Evolutionary conservation across 1,140 invertebrate genomes (phyloP).

Genomic region (Diuraphis noxia): DNA sequence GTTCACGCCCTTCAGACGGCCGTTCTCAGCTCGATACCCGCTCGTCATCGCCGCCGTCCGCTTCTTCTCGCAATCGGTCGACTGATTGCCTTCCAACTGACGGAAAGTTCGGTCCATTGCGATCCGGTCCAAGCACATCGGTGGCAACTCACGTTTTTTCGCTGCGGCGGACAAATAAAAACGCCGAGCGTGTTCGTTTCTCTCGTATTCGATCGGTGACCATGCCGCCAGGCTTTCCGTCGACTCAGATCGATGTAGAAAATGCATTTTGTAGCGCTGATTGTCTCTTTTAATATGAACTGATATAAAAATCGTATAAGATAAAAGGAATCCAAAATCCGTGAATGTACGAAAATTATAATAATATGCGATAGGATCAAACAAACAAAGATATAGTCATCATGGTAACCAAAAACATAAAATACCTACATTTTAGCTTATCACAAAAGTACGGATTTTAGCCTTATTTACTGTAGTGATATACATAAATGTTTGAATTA

Average conservation of each 20-base stretch:
- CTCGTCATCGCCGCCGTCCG: background rate
- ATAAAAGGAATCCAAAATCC: background rate
- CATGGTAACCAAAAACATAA: background rate
- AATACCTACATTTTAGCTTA: too few relatives aligned
- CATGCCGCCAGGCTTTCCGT: background rate
- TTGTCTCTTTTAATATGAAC: too few relatives aligned
- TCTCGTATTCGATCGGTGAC: background rate
- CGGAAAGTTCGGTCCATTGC: background rate
- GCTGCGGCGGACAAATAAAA: background rate
- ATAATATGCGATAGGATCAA: background rate
- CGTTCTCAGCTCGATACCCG: background rate
- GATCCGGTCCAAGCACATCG: background rate
- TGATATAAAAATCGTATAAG: background rate
- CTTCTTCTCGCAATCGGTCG: background rate
- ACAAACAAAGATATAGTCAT: background rate
- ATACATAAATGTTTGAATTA: too few relatives aligned
- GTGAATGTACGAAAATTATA: background rate
- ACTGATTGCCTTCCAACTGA: background rate
- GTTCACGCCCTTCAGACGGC: background rate
- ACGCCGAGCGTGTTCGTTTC: background rate
- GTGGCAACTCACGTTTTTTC: background rate
- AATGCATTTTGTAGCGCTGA: background rate
- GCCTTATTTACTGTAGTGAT: too few relatives aligned
- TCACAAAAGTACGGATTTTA: too few relatives aligned
- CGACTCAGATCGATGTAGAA: background rate